Conservation (phyloP, 2,888 invertebrate species). For the Brenthis ino region DNA sequence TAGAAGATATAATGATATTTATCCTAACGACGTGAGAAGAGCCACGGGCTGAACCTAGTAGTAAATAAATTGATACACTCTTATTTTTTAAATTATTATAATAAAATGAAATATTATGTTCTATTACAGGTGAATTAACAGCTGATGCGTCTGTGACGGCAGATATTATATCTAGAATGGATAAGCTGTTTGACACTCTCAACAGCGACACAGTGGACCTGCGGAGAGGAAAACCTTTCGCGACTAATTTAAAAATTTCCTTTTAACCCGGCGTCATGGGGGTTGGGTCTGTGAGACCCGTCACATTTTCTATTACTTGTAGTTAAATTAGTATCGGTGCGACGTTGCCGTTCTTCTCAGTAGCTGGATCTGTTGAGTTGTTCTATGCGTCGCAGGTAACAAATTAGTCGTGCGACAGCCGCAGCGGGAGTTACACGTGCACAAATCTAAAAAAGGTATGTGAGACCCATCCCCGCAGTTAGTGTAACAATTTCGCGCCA, state of each 20-base stretch:
- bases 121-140: slow-evolving; percentile 6
- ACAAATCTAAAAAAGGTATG: slow-evolving; percentile 32
- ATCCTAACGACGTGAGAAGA: too few species aligned
- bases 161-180: slow-evolving; percentile 6
- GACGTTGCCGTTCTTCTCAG: slow-evolving; percentile 31
- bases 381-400: slow-evolving; percentile 32
- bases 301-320: slow-evolving; percentile 25
- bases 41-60: too few species aligned
- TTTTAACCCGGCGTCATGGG: slow-evolving; percentile 24
- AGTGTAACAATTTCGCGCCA: slow-evolving; percentile 30
- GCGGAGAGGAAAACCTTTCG: too few species aligned
- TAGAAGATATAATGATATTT: too few species aligned
- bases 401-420: slow-evolving; percentile 31
- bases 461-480: slow-evolving; percentile 35
- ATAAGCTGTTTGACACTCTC: too few species aligned
- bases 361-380: slow-evolving; percentile 35
- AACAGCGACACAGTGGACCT: slow-evolving; percentile 2
- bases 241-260: too few species aligned
- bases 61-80: too few species aligned
- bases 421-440: slow-evolving; percentile 34
- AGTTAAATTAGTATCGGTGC: slow-evolving; percentile 8
- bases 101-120: too few species aligned
- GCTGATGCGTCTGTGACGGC: slow-evolving; percentile 32
- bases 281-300: slow-evolving; percentile 27
- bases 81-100: too few species aligned